These are phyloP conservation scores for Tenebrosternarchus preto DNA, from an alignment of 2,113 vertebrate genomes.

Conservation along the genomic window DNA sequence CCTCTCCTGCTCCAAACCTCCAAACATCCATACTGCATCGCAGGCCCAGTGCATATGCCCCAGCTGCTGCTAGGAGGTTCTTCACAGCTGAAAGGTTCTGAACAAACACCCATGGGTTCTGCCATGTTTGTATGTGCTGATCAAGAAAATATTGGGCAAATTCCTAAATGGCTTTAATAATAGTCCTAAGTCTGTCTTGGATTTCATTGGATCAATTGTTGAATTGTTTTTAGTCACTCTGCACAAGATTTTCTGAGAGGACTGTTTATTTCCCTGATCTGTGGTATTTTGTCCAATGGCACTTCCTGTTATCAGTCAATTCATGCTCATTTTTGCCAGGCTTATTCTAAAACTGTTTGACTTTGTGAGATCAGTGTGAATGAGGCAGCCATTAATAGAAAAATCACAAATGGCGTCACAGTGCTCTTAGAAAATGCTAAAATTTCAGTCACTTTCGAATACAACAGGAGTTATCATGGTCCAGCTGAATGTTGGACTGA, in stretches of 20 bases:
- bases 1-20: constrained; percentile 54
- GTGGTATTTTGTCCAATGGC: constrained; percentile 16
- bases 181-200: constrained; percentile 25
- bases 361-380: constrained; percentile 31
- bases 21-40: constrained; percentile 6
- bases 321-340: constrained; percentile 21
- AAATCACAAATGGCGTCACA: background rate
- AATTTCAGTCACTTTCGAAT: background rate
- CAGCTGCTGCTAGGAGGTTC: constrained; percentile 18
- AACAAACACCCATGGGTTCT: constrained; percentile 36
- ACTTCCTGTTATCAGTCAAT: background rate
- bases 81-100: constrained; percentile 13
- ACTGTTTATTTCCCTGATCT: constrained; percentile 34
- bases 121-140: constrained; percentile 24
- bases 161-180: constrained; percentile 31
- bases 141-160: constrained; percentile 18
- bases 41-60: constrained; percentile 48
- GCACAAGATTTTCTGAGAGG: constrained; percentile 16
- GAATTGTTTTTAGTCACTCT: constrained; percentile 5
- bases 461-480: background rate
- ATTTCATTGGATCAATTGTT: constrained; percentile 18
- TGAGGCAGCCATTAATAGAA: constrained; percentile 7
- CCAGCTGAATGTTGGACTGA: background rate
- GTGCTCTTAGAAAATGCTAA: background rate
- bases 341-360: constrained; percentile 5